Evolutionary conservation across 1,140 invertebrate genomes (phyloP), one percentile per base, ranked within the genome.

Genomic region (Trichoplusia ni): DNA sequence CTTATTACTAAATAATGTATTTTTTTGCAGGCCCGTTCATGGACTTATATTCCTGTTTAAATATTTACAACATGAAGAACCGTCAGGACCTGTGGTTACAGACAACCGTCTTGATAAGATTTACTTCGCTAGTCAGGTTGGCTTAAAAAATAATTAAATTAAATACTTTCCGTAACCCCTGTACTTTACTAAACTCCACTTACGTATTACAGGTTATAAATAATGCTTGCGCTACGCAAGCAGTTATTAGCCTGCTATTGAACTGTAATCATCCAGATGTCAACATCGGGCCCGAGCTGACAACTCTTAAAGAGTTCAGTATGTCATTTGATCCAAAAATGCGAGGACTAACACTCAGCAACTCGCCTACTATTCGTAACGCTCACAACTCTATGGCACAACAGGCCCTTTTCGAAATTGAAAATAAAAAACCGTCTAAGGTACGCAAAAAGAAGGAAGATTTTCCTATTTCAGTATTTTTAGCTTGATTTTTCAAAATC

Each of bases 1-100:
- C n/a, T n/a, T 40, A 18, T 40, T 6, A 7, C 7, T 38, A 16
- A 8, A 8, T 2, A 19, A 6, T 44, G 9, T 21, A 25, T 40
- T 2, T n/a, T n/a, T n/a, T 86, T 85, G 40, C 61, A 98, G 97
- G 78, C 98, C 99, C 2, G 95, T 99, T 9, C 97, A 99, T 93
- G 99, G 99, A 18, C 92, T 99, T 18, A 99, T 99, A 86, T 99
- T 99, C 82, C 88, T 99, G 47, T 99, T 99, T 84, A 99, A 99
- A 93, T 99, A 97, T 96, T 94, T 97, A 11, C 95, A 96, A 81
- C 96, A 97, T 82, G 95, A 97, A 78, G 96, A 98, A 82, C 94
- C 96, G 2, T 91, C 94, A 25, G 98, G 97, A 16, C 94, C 94
- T 40, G 89, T 99, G 63, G 97, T 99, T 0, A 93, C 95, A 70